Conservation (phyloP, 2,888 invertebrate species). For the Trissolcus japonicus region DNA sequence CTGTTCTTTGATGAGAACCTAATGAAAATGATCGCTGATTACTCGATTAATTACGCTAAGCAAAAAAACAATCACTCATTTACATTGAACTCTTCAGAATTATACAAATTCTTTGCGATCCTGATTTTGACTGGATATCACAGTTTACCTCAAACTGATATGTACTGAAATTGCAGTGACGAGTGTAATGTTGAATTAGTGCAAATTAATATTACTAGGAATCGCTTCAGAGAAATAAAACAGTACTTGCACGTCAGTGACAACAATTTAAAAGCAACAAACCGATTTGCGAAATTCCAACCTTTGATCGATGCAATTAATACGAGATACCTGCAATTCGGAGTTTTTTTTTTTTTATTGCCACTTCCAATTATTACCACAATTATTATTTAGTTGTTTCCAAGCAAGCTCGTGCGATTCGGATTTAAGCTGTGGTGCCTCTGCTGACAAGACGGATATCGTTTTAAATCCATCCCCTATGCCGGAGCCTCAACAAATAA, state of each 20-base stretch:
- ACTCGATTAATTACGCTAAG: neutral
- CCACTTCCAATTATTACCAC: too few species aligned
- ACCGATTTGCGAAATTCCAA: too few species aligned
- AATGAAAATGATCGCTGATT: neutral
- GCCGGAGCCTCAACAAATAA: neutral
- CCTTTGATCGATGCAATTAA: too few species aligned
- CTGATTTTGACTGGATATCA: neutral
- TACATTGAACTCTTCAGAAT: neutral
- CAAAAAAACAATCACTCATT: neutral
- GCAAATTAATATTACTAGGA: neutral
- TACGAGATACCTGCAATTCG: too few species aligned
- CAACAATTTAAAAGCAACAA: too few species aligned
- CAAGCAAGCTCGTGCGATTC: too few species aligned
- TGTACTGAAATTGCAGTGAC: neutral
- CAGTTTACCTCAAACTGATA: neutral
- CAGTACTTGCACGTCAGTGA: neutral
- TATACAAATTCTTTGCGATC: neutral
- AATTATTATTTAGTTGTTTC: too few species aligned
- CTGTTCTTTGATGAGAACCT: neutral
- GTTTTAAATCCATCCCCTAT: too few species aligned
- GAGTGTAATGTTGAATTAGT: neutral
- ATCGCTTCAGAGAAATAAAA: neutral
- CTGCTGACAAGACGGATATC: too few species aligned
- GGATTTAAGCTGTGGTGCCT: too few species aligned
- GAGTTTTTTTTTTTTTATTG: too few species aligned